A percentile compares a stretch with the other conserved stretches of the same genome.
Evolutionary conservation across 2,797 vertebrate genomes (phyloP).

Genomic region (Dromococcyx pavoninus): DNA sequence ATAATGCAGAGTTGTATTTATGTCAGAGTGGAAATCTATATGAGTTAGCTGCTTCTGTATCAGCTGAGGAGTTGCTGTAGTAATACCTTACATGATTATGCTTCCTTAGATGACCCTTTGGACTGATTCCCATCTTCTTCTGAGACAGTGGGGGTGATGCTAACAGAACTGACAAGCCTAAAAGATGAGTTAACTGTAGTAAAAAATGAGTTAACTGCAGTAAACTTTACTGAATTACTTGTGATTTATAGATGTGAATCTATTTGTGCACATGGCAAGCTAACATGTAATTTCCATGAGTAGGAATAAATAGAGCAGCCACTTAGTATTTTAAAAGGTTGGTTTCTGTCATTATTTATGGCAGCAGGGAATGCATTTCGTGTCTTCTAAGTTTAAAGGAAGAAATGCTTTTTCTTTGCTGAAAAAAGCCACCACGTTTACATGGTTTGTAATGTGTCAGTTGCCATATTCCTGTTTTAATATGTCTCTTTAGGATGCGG

Average conservation of each 20-base stretch:
- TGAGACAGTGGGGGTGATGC: background rate
- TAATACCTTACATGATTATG: rapidly evolving
- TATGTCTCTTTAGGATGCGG: conserved; percentile 20
- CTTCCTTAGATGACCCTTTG: background rate
- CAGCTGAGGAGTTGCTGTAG: background rate
- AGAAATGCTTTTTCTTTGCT: background rate
- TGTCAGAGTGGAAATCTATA: background rate
- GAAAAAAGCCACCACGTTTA: background rate
- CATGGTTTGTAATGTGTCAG: background rate
- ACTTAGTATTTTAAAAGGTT: background rate
- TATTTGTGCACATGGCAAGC: background rate
- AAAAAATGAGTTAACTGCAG: background rate
- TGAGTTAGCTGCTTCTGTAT: background rate
- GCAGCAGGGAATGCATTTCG: background rate
- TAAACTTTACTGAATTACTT: background rate
- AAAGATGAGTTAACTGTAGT: too few species aligned
- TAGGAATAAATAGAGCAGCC: conserved; percentile 8
- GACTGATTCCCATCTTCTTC: background rate
- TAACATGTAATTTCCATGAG: background rate
- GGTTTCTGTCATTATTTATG: background rate
- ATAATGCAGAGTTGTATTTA: background rate
- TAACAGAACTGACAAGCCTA: background rate
- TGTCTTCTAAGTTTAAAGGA: background rate
- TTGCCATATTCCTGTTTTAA: background rate
- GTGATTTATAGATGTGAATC: background rate